Evolutionary conservation across 2,797 vertebrate genomes (phyloP), one percentile per base, ranked within the genome.

Genomic region (Lagocephalus sceleratus): DNA sequence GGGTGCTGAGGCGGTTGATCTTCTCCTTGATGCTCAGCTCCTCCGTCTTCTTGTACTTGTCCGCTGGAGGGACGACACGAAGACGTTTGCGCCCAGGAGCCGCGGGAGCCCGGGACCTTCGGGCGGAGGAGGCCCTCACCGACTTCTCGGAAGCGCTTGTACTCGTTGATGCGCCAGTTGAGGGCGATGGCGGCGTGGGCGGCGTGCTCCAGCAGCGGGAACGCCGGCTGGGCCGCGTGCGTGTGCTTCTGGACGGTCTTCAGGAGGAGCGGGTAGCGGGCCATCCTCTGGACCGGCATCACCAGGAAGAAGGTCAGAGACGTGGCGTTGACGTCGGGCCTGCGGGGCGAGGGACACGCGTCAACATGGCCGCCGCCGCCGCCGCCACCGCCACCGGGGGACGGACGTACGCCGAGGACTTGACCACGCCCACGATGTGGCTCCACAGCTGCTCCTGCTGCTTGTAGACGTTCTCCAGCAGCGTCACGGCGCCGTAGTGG

Each of bases 281-380:
- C 95, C 48, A 99, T 90, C 54, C 96, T 92, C 89, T 98, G 96
- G 65, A 98, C 92, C 0, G 96, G 97, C 88, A 91, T 94, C 72
- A 99, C 94, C 88, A 99, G 71, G 77, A 96, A 94, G 91, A 97
- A 99, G 67, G 85, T 94, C 77, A 98, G 88, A 25, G 94, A 94
- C 0, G 92, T 91, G 0, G 92, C 89, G 0, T 94, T 93, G 0
- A 93, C 91, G 29, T 94, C 92, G 0, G 94, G 94, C 80, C 95
- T 98, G 81, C 2, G 23, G 49, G 54, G 16, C 6, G 38, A 39
- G 9, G 35, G 12, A 10, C 16, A 19, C 16, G 4, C 3, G 7
- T 2, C 6, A 10, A n/a, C 16, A n/a, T 4, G 19, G 40, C 40
- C 16, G 1, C 6, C n/a, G 39, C 2, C 15, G 39, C 39, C 16